A percentile compares a stretch with the other conserved stretches of the same genome.
phyloP scores from a whole-genome alignment of 2,888 invertebrate genomes.

The Hemicrepidius hirtus region DNA sequence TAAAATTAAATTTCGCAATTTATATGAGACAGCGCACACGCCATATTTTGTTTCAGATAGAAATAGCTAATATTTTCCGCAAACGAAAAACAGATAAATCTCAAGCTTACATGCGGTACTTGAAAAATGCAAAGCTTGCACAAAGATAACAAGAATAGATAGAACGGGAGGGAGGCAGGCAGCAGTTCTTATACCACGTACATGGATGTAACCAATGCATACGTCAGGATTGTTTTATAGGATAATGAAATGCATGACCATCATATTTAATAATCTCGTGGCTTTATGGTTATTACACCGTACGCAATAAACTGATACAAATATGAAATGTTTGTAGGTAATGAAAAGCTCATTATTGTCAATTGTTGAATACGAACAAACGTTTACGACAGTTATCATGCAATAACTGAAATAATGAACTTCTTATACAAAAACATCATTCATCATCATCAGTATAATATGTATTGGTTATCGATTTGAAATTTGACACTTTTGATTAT shows the following conservation, averaged over 20 bases:
- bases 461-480: too few species aligned
- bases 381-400: too few species aligned
- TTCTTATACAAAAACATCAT: too few species aligned
- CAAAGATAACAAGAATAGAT: conserved; percentile 21
- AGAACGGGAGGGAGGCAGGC: conserved; percentile 1
- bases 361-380: not conserved
- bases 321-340: not conserved
- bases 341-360: not conserved
- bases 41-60: conserved; percentile 27
- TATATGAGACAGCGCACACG: conserved; percentile 20
- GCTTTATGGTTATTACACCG: not conserved
- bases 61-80: conserved; percentile 29
- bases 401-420: too few species aligned
- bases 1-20: conserved; percentile 33
- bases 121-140: conserved; percentile 34
- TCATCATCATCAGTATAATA: too few species aligned
- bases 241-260: not conserved
- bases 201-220: conserved; percentile 9
- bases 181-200: not conserved
- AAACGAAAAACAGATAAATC: conserved; percentile 30
- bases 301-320: not conserved
- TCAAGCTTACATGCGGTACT: conserved; percentile 18
- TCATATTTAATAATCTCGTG: conserved; percentile 9
- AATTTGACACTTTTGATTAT: too few species aligned
- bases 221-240: conserved; percentile 6